Evolutionary conservation across 2,888 invertebrate species (phyloP).

Genomic region (Serrognathus titanus): DNA sequence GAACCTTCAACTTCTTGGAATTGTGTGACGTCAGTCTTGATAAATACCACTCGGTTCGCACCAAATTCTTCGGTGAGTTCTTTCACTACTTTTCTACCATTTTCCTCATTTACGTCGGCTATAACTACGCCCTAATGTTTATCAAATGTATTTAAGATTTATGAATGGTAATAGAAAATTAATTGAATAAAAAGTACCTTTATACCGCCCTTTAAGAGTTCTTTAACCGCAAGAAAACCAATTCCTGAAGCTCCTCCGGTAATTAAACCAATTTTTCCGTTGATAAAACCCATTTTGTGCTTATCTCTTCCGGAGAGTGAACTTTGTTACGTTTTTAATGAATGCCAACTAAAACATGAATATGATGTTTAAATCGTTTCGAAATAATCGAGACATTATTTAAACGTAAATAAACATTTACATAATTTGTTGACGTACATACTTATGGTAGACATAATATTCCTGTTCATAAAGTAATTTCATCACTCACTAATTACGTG

Average conservation of each 20-base stretch:
- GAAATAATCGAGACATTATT: too few relatives aligned
- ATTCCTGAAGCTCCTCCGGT: slow-evolving; percentile 58
- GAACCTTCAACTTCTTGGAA: slow-evolving; percentile 19
- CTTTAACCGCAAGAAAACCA: slow-evolving; percentile 50
- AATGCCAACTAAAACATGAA: too few relatives aligned
- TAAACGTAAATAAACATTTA: too few relatives aligned
- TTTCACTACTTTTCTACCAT: slow-evolving; percentile 9
- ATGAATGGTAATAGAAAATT: too few relatives aligned
- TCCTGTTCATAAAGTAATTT: too few relatives aligned
- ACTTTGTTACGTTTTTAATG: too few relatives aligned
- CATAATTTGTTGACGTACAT: too few relatives aligned
- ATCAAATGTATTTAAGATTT: not conserved
- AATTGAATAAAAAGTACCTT: slow-evolving; percentile 27
- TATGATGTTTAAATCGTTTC: too few relatives aligned
- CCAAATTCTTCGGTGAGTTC: slow-evolving; percentile 8
- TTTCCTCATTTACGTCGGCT: slow-evolving; percentile 14
- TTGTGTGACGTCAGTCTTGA: slow-evolving; percentile 15
- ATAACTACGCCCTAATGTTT: slow-evolving; percentile 16
- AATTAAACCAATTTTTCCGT: slow-evolving; percentile 43
- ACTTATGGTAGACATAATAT: too few relatives aligned
- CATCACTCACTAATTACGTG: too few relatives aligned
- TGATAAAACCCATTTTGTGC: slow-evolving; percentile 6
- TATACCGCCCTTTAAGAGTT: slow-evolving; percentile 49
- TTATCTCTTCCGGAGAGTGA: too few relatives aligned
- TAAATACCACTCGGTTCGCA: slow-evolving; percentile 10